Percentiles rank a stretch among this genome's conserved stretches.
Conservation (phyloP, 1,140 invertebrate genomes). For the Hyposmocoma kahamanoa region DNA sequence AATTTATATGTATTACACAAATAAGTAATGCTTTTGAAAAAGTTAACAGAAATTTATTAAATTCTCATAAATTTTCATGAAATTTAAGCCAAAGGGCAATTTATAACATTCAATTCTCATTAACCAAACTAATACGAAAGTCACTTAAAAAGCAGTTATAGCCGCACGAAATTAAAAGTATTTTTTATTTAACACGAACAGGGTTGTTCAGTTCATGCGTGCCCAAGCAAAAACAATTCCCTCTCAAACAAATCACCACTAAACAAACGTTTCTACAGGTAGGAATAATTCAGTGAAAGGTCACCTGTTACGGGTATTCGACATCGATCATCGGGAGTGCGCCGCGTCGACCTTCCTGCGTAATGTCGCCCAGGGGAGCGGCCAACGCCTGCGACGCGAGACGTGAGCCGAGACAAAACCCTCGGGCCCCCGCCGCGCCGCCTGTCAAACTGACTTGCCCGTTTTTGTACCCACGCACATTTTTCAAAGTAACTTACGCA, state of each 20-base stretch:
- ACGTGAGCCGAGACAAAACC: conserved; percentile 48
- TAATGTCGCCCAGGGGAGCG: conserved; percentile 63
- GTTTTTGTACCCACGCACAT: conserved; percentile 43
- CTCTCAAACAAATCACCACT: conserved; percentile 63
- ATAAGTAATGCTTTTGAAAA: no score
- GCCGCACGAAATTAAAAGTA: conserved; percentile 26
- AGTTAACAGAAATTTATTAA: no score
- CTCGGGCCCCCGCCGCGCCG: conserved; percentile 28
- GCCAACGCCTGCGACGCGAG: conserved; percentile 39
- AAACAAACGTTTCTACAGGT: conserved; percentile 66
- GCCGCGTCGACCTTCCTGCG: conserved; percentile 52
- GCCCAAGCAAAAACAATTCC: conserved; percentile 49
- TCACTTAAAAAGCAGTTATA: neutral
- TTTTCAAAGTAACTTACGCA: conserved; percentile 24
- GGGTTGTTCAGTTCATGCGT: conserved; percentile 29
- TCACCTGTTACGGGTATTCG: conserved; percentile 66
- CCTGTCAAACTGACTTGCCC: conserved; percentile 51
- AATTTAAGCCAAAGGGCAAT: no score
- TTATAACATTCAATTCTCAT: no score
- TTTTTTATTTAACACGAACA: conserved; percentile 42
- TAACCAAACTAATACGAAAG: no score
- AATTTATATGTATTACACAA: no score
- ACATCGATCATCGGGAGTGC: conserved; percentile 68
- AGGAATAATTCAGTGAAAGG: conserved; percentile 68
- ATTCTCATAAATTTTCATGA: no score